These are phyloP conservation scores for Rhombomys opimus DNA, from an alignment of 2,113 vertebrate species.

Conservation along the genomic window DNA sequence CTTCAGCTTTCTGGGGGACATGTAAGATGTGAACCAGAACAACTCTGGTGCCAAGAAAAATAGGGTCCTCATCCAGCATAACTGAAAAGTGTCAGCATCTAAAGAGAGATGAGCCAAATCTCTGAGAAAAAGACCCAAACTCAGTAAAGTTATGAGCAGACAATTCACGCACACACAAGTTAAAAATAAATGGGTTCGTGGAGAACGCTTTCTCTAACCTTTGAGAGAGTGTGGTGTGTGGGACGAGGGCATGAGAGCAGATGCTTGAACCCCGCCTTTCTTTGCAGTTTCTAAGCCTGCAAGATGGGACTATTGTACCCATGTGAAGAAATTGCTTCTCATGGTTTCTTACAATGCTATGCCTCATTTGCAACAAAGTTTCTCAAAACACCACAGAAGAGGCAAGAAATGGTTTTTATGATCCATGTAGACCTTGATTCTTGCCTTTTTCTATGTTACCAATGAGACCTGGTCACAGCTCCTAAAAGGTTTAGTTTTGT, in stretches of 20 bases:
- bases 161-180: neutral
- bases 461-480: neutral
- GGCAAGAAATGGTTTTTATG: neutral
- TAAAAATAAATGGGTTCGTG: neutral
- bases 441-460: neutral
- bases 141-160: neutral
- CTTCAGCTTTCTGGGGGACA: neutral
- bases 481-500: neutral
- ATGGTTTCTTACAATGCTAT: neutral
- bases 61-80: neutral
- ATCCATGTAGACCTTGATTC: neutral
- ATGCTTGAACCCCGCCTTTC: neutral
- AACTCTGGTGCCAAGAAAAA: neutral
- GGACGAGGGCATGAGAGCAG: neutral
- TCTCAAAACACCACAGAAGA: neutral
- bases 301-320: neutral
- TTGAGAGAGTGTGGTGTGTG: neutral
- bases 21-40: neutral
- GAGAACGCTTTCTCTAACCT: neutral
- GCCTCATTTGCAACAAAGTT: conserved; percentile 17
- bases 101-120: neutral
- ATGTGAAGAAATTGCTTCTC: neutral
- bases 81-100: neutral
- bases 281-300: neutral
- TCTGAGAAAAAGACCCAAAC: neutral